Conservation (phyloP, 2,797 vertebrate genomes). For the Tapera naevia region DNA sequence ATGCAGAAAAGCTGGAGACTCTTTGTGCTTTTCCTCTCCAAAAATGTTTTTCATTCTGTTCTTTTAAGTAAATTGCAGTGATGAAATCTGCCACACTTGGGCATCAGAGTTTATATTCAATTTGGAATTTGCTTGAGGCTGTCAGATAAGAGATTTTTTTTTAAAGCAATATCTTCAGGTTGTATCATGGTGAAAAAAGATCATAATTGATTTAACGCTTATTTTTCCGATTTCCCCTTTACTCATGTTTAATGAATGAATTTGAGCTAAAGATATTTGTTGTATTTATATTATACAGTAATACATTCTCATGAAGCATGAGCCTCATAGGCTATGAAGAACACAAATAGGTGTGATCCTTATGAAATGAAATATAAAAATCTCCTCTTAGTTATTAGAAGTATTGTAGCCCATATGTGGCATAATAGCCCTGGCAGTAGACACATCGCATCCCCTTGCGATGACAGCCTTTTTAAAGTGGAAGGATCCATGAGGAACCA, state of each 20-base stretch:
- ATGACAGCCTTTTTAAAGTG: no score
- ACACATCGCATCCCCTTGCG: no score
- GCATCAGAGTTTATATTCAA: not conserved
- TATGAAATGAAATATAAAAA: not conserved
- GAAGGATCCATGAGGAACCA: no score
- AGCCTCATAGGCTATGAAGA: not conserved
- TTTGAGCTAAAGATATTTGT: not conserved
- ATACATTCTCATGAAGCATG: not conserved
- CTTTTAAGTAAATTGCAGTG: not conserved
- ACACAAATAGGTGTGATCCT: not conserved
- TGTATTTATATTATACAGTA: not conserved
- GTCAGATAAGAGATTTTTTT: not conserved
- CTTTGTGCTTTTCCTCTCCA: not conserved
- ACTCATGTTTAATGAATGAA: not conserved
- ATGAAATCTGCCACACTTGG: not conserved
- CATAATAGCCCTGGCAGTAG: not conserved
- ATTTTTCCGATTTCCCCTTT: not conserved
- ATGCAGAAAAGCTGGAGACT: not conserved
- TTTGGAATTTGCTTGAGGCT: not conserved
- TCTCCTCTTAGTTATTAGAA: not conserved
- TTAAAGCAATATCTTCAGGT: fast-evolving
- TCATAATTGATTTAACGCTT: not conserved
- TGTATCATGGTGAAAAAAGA: not conserved
- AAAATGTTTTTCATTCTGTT: not conserved
- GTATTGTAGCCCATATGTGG: not conserved